Evolutionary conservation across 2,888 invertebrate species (phyloP).

Genomic region (Halictus ligatus): DNA sequence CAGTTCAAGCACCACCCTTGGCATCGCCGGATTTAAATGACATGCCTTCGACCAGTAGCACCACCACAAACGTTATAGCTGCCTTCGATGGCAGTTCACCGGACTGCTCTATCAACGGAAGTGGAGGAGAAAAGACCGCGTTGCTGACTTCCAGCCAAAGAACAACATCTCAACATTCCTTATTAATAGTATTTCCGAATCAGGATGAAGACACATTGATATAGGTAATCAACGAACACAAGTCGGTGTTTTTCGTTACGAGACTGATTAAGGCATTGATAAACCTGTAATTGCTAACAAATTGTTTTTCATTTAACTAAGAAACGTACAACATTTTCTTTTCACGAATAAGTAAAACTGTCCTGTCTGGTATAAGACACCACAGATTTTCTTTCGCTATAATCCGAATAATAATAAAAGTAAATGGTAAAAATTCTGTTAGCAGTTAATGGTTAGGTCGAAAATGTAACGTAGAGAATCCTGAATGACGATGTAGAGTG

Average conservation of each 20-base stretch:
- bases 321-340: not conserved
- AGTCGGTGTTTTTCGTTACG: conserved; percentile 3
- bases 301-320: conserved; percentile 13
- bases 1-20: conserved; percentile 85
- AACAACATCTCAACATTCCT: conserved; percentile 91
- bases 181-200: conserved; percentile 91
- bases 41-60: conserved; percentile 84
- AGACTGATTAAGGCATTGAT: conserved; percentile 38
- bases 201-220: conserved; percentile 94
- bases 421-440: conserved; percentile 10
- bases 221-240: conserved; percentile 83
- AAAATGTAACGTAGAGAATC: conserved; percentile 28
- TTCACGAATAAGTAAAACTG: not conserved
- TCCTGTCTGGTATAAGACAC: not conserved
- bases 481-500: conserved; percentile 30
- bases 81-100: conserved; percentile 86
- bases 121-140: conserved; percentile 86
- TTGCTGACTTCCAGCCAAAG: conserved; percentile 86
- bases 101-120: conserved; percentile 88
- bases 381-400: not conserved
- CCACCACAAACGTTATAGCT: conserved; percentile 84
- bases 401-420: not conserved
- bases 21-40: conserved; percentile 88
- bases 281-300: conserved; percentile 37
- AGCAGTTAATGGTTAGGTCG: conserved; percentile 36